A percentile compares a stretch with the other conserved stretches of the same genome.
phyloP scores from a whole-genome alignment of 1,140 invertebrate genomes.

The Neodiprion fabricii region DNA sequence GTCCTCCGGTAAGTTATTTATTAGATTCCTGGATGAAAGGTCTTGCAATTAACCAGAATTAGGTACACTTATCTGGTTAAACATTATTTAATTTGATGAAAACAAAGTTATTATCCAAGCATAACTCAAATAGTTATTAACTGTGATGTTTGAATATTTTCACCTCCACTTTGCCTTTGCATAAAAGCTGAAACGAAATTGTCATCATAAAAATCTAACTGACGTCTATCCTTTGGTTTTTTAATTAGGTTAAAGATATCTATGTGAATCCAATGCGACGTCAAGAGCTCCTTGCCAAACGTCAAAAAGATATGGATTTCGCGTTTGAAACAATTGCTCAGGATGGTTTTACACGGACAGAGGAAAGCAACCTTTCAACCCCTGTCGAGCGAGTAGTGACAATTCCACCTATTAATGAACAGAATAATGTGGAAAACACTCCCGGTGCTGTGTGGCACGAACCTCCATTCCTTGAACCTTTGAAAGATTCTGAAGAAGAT shows the following conservation, averaged over 20 bases:
- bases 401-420: slow-evolving; percentile 27
- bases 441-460: slow-evolving; percentile 32
- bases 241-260: slow-evolving; percentile 19
- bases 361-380: not conserved
- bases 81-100: too few relatives aligned
- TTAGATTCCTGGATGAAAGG: not conserved
- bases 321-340: slow-evolving; percentile 36
- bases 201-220: too few relatives aligned
- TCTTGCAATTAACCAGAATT: too few relatives aligned
- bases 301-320: slow-evolving; percentile 48
- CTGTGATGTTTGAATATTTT: not conserved
- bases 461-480: slow-evolving; percentile 13
- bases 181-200: too few relatives aligned
- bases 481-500: slow-evolving; percentile 8
- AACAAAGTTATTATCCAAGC: too few relatives aligned
- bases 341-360: not conserved
- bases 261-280: slow-evolving; percentile 31
- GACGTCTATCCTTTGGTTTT: not conserved
- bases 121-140: not conserved
- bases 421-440: slow-evolving; percentile 19
- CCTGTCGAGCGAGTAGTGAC: slow-evolving; percentile 41
- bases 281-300: slow-evolving; percentile 36
- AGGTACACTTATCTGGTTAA: too few relatives aligned
- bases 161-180: too few relatives aligned
- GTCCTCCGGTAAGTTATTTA: slow-evolving; percentile 33